These are phyloP conservation scores for Drosophila imparisetae DNA, from an alignment of 2,888 invertebrate genomes.

Conservation along the genomic window DNA sequence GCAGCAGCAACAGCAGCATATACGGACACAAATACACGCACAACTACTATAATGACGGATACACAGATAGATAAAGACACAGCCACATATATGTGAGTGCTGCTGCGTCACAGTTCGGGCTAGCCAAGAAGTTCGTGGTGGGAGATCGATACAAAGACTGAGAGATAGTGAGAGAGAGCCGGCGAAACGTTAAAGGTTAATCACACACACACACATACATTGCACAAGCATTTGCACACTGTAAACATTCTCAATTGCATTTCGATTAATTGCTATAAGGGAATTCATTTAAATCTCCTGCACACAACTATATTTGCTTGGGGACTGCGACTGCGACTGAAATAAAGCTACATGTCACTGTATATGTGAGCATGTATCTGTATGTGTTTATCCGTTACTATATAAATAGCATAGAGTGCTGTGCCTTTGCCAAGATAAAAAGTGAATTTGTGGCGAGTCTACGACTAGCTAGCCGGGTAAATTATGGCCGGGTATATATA, in stretches of 20 bases:
- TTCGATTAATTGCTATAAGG: conserved; percentile 2
- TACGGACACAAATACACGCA: conserved; percentile 9
- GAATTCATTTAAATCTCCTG: neutral
- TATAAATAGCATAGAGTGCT: conserved; percentile 17
- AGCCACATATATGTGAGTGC: conserved; percentile 2
- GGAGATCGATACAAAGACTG: conserved; percentile 11
- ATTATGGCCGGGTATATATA: conserved; percentile 12
- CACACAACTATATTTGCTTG: conserved; percentile 6
- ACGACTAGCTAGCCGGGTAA: conserved; percentile 9
- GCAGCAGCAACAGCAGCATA: conserved; percentile 23
- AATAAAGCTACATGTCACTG: neutral
- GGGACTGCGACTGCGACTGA: neutral
- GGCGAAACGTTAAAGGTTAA: neutral
- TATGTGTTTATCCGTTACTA: conserved; percentile 22
- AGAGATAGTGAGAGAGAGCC: neutral
- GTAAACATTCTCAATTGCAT: conserved; percentile 5
- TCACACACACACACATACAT: neutral
- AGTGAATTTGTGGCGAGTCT: conserved; percentile 4
- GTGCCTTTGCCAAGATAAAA: conserved; percentile 23
- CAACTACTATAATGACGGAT: conserved; percentile 3
- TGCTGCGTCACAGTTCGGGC: conserved; percentile 15
- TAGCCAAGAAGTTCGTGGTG: neutral
- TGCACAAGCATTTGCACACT: conserved; percentile 1
- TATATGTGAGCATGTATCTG: neutral
- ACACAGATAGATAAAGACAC: conserved; percentile 4